phyloP scores from a whole-genome alignment of 2,113 vertebrate species.

The Strigops habroptila region DNA sequence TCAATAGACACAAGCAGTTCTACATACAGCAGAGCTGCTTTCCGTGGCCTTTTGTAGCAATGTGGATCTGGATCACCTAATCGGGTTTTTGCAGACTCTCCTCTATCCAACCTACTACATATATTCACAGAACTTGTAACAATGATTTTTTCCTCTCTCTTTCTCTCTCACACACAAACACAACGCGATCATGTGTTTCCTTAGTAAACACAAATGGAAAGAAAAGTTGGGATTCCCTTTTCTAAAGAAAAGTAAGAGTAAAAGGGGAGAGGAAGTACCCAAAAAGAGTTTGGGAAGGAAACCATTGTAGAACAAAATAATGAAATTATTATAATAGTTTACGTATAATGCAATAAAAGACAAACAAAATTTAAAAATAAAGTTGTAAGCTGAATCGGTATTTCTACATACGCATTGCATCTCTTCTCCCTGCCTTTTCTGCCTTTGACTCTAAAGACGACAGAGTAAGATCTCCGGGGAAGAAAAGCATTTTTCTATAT shows the following conservation, averaged over 20 bases:
- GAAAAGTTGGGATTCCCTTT: not conserved
- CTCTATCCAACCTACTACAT: not conserved
- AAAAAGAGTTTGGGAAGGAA: not conserved
- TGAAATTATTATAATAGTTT: not conserved
- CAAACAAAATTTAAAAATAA: not conserved
- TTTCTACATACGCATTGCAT: not conserved
- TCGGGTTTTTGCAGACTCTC: not conserved
- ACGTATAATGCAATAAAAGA: not conserved
- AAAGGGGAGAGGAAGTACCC: not conserved
- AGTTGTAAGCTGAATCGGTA: not conserved
- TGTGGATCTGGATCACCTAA: not conserved
- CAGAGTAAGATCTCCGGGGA: not conserved
- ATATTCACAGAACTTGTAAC: not conserved
- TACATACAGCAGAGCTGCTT: rapidly evolving
- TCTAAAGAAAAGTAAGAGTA: not conserved
- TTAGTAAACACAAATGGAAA: not conserved
- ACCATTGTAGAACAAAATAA: not conserved
- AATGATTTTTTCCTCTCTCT: not conserved
- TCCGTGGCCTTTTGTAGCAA: not conserved
- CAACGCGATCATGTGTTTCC: not conserved
- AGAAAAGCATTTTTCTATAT: not conserved
- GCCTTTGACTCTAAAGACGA: not conserved
- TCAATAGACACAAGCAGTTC: not conserved
- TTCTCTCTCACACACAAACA: not conserved
- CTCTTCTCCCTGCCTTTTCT: not conserved